Conservation (phyloP, 2,888 invertebrate species). For the Amblyjoppa proteus region DNA sequence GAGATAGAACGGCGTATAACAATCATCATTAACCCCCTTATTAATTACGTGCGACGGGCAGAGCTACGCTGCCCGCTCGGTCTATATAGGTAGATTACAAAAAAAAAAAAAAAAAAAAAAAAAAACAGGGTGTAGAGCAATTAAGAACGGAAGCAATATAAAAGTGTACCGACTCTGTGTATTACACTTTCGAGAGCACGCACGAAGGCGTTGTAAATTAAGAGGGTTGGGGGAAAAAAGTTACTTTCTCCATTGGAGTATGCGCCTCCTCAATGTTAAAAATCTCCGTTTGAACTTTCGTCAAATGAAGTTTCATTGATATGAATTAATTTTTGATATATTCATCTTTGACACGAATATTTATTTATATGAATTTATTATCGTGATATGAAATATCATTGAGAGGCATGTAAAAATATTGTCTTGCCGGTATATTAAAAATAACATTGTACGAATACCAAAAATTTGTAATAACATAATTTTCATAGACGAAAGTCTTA, state of each 20-base stretch:
- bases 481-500: too few species aligned
- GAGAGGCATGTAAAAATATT: too few species aligned
- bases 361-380: too few species aligned
- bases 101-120: neutral
- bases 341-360: too few species aligned
- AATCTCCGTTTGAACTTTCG: too few species aligned
- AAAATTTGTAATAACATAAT: too few species aligned
- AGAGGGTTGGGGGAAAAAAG: constrained; percentile 23
- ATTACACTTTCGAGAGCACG: neutral
- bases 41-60: constrained; percentile 58
- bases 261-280: too few species aligned
- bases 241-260: neutral
- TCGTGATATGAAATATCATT: too few species aligned
- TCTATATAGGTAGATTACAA: constrained; percentile 4
- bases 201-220: neutral
- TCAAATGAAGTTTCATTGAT: too few species aligned
- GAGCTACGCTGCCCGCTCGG: neutral
- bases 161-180: neutral
- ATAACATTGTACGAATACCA: too few species aligned
- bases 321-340: too few species aligned
- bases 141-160: constrained; percentile 59
- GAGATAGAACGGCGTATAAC: constrained; percentile 42
- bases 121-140: constrained; percentile 37
- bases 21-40: constrained; percentile 64
- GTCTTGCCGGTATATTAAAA: too few species aligned